A percentile compares a stretch with the other conserved stretches of the same genome.
phyloP scores from a whole-genome alignment of 2,888 invertebrate species.

The Mesopsocus fuscifrons region DNA sequence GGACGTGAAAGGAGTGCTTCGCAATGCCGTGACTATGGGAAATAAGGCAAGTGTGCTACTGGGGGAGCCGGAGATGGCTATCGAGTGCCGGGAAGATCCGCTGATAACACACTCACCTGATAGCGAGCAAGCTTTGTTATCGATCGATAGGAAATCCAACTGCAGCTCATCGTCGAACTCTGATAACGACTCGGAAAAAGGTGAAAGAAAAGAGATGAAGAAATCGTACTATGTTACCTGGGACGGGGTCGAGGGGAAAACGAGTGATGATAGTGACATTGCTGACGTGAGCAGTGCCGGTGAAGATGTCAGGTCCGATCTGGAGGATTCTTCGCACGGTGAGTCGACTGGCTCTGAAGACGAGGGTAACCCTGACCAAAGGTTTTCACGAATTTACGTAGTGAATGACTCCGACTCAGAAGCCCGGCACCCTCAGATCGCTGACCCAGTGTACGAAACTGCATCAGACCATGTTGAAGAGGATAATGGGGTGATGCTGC shows the following conservation, averaged over 20 bases:
- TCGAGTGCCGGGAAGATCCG: not conserved
- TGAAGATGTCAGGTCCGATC: constrained; percentile 20
- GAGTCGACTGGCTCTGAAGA: constrained; percentile 22
- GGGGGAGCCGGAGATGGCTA: not conserved
- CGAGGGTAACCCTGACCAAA: constrained; percentile 23
- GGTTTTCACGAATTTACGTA: constrained; percentile 26
- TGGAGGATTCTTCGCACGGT: constrained; percentile 23
- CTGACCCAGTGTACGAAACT: not conserved
- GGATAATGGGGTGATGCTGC: too few relatives aligned
- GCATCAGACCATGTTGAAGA: too few relatives aligned
- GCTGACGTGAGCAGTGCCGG: constrained; percentile 22
- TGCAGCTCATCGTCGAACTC: constrained; percentile 14
- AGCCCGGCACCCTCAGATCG: constrained; percentile 15
- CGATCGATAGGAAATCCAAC: constrained; percentile 4
- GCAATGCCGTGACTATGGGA: not conserved
- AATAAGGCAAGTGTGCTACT: not conserved
- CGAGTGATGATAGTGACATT: constrained; percentile 12
- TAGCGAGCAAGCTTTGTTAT: not conserved
- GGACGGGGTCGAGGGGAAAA: constrained; percentile 28
- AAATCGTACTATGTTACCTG: constrained; percentile 22
- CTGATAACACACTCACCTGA: too few relatives aligned
- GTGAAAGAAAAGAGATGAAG: constrained; percentile 7
- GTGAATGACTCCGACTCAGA: constrained; percentile 22
- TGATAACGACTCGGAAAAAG: constrained; percentile 14
- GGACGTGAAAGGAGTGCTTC: not conserved